Evolutionary conservation across 2,113 vertebrate species (phyloP), one percentile per base, ranked within the genome.

Genomic region (Junco hyemalis): DNA sequence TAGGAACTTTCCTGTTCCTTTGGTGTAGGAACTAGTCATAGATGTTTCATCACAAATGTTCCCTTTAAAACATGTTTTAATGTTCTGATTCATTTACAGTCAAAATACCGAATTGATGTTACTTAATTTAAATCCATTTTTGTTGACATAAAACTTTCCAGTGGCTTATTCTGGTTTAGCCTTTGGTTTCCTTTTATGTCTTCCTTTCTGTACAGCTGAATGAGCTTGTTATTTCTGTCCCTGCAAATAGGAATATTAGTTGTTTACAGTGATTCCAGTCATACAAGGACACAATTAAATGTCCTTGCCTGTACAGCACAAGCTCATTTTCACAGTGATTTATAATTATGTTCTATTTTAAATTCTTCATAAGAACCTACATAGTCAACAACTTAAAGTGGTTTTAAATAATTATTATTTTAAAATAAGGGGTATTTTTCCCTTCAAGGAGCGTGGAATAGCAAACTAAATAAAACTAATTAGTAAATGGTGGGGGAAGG

Each of bases 171-270:
- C 95, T 95, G 81, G 51, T 95, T 95, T 88, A 94, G 93, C 74
- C 71, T 77, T 95, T 89, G 88, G 92, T 93, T 95, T 97, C 94
- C 94, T 95, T 97, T 94, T 96, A 96, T 95, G 94, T 95, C 94
- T 96, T 94, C 87, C 81, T 77, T 83, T 95, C 91, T 92, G 81
- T 77, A 77, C 66, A 69, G 84, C 87, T 95, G 90, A 94, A 96
- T 90, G 91, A 95, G 73, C 59, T 61, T 29, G 84, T 97, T 96
- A 90, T 95, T 95, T 95, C 87, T 95, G 92, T 90, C 50, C 59
- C 54, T 73, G 66, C 91, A 93, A 95, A 94, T 59, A 95, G 85
- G 81, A 95, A 92, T 97, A 94, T 95, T 96, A 88, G 90, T 91
- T 96, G 94, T 96, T 92, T 94, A 86, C 90, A 85, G 81, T 28